Evolutionary conservation across 2,888 invertebrate genomes (phyloP), one percentile per base, ranked within the genome.

Genomic region (Phlogophora meticulosa): DNA sequence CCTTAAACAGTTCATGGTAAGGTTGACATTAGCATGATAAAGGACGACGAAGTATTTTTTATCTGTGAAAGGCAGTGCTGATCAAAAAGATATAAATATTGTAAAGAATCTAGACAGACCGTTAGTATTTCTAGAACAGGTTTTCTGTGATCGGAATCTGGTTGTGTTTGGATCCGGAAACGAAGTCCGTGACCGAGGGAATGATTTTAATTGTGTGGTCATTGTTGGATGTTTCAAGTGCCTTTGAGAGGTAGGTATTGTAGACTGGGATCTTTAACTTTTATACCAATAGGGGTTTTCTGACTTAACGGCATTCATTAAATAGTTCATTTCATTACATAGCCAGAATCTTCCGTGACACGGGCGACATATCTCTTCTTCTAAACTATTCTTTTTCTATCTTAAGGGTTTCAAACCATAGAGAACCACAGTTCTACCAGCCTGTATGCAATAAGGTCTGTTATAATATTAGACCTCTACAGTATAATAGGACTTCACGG

Each of bases 101-200:
- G 75, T 78, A 69, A 78, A 79, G 73, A 81, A 81, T 83, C 88
- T 88, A 87, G 85, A 78, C 72, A 72, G 58, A 78, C 87, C 88
- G 88, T 88, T 88, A 88, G 86, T 82, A 71, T 60, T 85, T 76
- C 81, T 80, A 72, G 85, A 84, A 87, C 88, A 59, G 71, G 88
- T 85, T 80, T 68, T 15, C 34, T 38, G 36, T 48, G 76, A 72
- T 77, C 61, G 82, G 82, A 83, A 85, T 85, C 73, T 75, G 66
- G 65, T 61, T 42, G 76, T 61, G 22, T 57, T 78, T 72, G 67
- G 67, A 80, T 71, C 84, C 85, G 88, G 88, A 88, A 88, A 69
- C 61, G 56, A 48, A 65, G 36, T 49, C 77, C 76, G 71, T 73
- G 76, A 73, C 65, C 34, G 42, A 10, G 48, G 17, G 45, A 71